Base-by-base conservation (phyloP, 2,888 invertebrate genomes). In the Agrotis puta region DNA sequence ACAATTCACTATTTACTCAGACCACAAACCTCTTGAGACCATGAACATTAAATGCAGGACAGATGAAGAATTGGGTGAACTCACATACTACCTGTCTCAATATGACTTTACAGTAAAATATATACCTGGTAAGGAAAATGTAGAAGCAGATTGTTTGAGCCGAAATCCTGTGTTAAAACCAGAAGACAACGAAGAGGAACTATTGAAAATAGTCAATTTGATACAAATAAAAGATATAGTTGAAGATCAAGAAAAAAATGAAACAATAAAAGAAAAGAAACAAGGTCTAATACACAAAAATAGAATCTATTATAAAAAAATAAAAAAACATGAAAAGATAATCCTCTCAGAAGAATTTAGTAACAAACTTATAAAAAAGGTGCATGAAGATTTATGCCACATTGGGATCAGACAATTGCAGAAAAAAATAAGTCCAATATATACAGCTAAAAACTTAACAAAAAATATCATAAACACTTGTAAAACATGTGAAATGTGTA, bases 381-480 rank as follows among this genome's bases (percentile, higher is more conserved):
- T 27, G 11, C 53, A 53, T 24, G 53, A 53, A 27, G 18, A 53
- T 14, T 16, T 53, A 18, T 53, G 24, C 24, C 24, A 53, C 24
- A 14, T 53, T 9, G 53, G 53, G 14, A 7, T 53, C 6, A 53
- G 18, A 53, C 53, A 53, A 53, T 16, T 53, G 53, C 53, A 53
- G 22, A 27, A 53, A 2, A 53, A 53, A 53, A 53, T 53, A 22
- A 2, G 53, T 18, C 5, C 3, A 18, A 3, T 24, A 13, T 53
- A 53, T 18, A 53, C 24, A 53, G 24, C 53, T 16, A 33, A 56
- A 13, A 56, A 56, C 9, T 18, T 53, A 16, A n/a, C 14, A 24
- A 43, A 61, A 67, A 85, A 88, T 33, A 43, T 43, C 3, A 58
- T 5, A 13, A 16, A 16, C 2, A 1, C 6, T 13, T 58, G 57